Conservation (phyloP, 1,140 invertebrate genomes). For the Anadara kagoshimensis region DNA sequence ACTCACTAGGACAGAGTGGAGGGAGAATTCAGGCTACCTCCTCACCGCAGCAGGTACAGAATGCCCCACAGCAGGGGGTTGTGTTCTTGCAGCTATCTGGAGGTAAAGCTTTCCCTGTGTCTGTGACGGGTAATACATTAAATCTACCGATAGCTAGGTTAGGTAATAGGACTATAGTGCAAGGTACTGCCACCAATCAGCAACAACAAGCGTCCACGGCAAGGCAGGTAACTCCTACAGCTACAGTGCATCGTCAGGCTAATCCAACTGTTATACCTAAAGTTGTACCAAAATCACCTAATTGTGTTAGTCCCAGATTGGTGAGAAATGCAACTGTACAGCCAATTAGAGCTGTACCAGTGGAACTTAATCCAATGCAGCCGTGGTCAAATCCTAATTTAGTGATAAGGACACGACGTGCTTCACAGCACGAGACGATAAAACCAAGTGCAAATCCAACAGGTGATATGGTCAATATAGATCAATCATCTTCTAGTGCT, state of each 20-base stretch:
- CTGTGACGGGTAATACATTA: constrained; percentile 26
- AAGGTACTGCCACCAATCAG: constrained; percentile 8
- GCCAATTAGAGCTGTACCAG: constrained; percentile 7
- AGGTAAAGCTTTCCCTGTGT: constrained; percentile 40
- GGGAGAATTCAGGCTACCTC: constrained; percentile 11
- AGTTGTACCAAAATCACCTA: constrained; percentile 3
- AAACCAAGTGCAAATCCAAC: not conserved
- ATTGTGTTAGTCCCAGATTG: not conserved
- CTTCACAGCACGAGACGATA: constrained; percentile 61
- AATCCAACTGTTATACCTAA: constrained; percentile 8
- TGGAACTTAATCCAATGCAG: constrained; percentile 40
- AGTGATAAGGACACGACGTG: constrained; percentile 75
- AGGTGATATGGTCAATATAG: too few species aligned
- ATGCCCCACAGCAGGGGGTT: constrained; percentile 35
- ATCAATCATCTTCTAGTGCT: too few species aligned
- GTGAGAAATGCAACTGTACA: constrained; percentile 7
- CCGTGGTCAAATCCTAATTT: constrained; percentile 77
- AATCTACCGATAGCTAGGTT: constrained; percentile 30
- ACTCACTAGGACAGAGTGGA: not conserved
- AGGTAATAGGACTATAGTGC: constrained; percentile 8
- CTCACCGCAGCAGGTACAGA: constrained; percentile 24
- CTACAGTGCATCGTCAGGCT: not conserved
- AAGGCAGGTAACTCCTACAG: constrained; percentile 4
- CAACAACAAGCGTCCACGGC: constrained; percentile 24
- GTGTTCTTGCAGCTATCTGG: constrained; percentile 36